Conservation (phyloP, 2,888 invertebrate species). For the Colletes collaris region DNA sequence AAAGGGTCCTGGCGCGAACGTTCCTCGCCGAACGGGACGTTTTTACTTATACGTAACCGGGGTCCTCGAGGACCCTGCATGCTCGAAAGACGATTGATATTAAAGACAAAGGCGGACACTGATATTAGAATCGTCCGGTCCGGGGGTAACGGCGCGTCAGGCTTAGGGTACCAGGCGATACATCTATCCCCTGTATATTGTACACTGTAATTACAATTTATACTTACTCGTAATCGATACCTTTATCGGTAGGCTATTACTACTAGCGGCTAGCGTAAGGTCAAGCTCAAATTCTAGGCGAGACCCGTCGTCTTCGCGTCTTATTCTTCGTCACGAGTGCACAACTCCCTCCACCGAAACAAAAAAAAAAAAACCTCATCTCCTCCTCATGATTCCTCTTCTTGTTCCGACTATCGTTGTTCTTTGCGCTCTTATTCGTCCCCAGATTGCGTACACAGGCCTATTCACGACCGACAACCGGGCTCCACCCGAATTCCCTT, state of each 20-base stretch:
- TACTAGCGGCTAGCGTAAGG: conserved; percentile 78
- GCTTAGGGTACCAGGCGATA: not conserved
- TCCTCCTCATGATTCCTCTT: conserved; percentile 13
- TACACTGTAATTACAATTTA: conserved; percentile 81
- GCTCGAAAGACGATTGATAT: conserved; percentile 18
- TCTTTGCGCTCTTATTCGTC: conserved; percentile 9
- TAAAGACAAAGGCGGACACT: not conserved
- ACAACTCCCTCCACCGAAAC: conserved; percentile 58
- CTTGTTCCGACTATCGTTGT: conserved; percentile 23
- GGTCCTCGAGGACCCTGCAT: not conserved
- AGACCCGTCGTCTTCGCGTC: conserved; percentile 61
- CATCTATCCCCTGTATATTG: conserved; percentile 77
- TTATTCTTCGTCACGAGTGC: conserved; percentile 69
- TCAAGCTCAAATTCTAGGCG: conserved; percentile 79
- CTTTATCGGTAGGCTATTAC: conserved; percentile 78
- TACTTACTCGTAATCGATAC: conserved; percentile 79
- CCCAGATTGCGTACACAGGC: conserved; percentile 39
- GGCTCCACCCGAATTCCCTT: not conserved
- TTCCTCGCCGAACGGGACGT: conserved; percentile 16
- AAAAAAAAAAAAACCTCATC: too few species aligned
- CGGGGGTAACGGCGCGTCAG: not conserved
- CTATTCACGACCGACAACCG: conserved; percentile 19
- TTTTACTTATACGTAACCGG: conserved; percentile 8
- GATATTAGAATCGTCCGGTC: conserved; percentile 30
- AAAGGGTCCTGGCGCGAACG: not conserved